phyloP scores from a whole-genome alignment of 2,113 vertebrate genomes.

The Meles meles region DNA sequence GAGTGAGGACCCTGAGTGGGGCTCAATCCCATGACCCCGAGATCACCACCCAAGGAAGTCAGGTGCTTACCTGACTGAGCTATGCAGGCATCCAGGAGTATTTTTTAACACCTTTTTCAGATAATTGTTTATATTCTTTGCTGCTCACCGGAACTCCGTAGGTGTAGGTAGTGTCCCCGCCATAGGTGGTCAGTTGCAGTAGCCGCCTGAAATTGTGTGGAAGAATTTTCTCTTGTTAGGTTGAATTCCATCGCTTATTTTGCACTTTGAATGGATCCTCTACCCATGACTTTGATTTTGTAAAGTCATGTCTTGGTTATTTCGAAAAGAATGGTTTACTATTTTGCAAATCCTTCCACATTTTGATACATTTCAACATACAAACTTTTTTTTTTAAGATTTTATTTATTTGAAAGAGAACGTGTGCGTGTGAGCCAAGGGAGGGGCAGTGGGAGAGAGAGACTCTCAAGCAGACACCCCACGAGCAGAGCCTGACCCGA shows the following conservation, averaged over 20 bases:
- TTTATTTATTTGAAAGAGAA: neutral
- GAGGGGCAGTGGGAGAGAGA: neutral
- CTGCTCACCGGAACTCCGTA: neutral
- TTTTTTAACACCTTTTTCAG: neutral
- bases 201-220: neutral
- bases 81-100: neutral
- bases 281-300: neutral
- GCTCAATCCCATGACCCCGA: neutral
- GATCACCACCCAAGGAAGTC: neutral
- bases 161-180: neutral
- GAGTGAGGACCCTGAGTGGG: neutral
- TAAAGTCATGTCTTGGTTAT: neutral
- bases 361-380: neutral
- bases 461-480: neutral
- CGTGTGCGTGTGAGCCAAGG: neutral
- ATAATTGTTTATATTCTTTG: neutral
- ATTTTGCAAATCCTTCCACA: neutral
- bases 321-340: neutral
- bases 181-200: neutral
- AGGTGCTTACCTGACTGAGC: neutral
- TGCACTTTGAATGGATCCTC: neutral
- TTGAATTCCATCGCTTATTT: neutral
- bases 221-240: neutral
- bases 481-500: neutral
- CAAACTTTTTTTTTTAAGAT: neutral